Evolutionary conservation across 2,888 invertebrate genomes (phyloP), one percentile per base, ranked within the genome.

Genomic region (Polia nebulosa): DNA sequence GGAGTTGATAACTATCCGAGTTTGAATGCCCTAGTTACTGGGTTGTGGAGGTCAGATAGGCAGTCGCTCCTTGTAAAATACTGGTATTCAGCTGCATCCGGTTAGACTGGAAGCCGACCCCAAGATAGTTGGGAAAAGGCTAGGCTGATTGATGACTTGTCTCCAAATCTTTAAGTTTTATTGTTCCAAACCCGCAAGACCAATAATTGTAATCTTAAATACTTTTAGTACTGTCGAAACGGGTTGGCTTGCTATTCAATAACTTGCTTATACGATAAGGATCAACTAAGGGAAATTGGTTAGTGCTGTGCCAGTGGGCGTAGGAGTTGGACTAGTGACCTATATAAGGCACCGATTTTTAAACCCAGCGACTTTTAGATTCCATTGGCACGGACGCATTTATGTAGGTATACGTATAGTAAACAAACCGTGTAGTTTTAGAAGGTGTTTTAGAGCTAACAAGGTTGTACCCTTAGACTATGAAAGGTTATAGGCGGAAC

Each of bases 201-300:
- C 20, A 47, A 57, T 57, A 25, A 15, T 44, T 13, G 15, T 27
- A n/a, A 22, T 64, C 39, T 47, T 47, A 13, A 47, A 47, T 32
- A 41, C 7, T 45, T 41, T 57, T 47, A 15, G 17, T 39, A 36
- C 8, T 2, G 1, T 7, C n/a, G 8, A 32, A 60, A 49, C 60
- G 44, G 47, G 49, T 51, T 59, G 45, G 25, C 22, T 45, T 45
- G 15, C 45, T 39, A 34, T 60, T 39, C 56, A 63, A 63, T 64
- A 68, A 44, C 60, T 68, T 36, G 51, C 34, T 66, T 17, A 13
- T 9, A 53, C 60, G 81, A 77, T 77, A 80, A 77, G 60, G 53
- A 80, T 80, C 80, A 51, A 80, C 81, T 80, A 69, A 61, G 45
- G 55, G 75, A 76, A 80, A 77, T 77, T 80, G 63, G 69, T 80